phyloP scores from a whole-genome alignment of 2,113 vertebrate genomes.

The Ia io region DNA sequence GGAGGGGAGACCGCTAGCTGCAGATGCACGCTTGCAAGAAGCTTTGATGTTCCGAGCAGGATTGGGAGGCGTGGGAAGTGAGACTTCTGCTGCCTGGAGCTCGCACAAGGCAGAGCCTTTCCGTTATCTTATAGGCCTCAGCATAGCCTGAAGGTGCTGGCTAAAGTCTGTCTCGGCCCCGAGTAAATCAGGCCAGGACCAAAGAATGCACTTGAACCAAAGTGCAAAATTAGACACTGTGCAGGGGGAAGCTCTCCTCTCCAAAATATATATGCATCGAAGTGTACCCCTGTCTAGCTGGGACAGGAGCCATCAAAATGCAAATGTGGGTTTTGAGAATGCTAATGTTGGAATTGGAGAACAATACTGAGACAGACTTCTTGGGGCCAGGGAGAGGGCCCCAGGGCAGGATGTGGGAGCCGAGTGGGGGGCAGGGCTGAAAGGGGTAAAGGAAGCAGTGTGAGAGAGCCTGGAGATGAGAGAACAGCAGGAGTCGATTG shows the following conservation, averaged over 20 bases:
- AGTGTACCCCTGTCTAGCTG: slow-evolving; percentile 65
- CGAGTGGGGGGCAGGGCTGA: slow-evolving; percentile 66
- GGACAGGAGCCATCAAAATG: slow-evolving; percentile 76
- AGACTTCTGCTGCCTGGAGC: slow-evolving; percentile 60
- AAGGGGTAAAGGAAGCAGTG: slow-evolving; percentile 64
- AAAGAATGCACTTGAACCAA: slow-evolving; percentile 68
- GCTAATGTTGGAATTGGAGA: slow-evolving; percentile 71
- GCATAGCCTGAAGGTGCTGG: slow-evolving; percentile 68
- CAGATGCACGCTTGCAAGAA: slow-evolving; percentile 59
- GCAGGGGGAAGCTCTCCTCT: slow-evolving; percentile 43
- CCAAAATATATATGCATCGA: slow-evolving; percentile 66
- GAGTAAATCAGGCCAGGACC: slow-evolving; percentile 56
- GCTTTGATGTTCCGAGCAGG: slow-evolving; percentile 66
- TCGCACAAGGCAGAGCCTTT: slow-evolving; percentile 49
- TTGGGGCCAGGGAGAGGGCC: slow-evolving; percentile 63
- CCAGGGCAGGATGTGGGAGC: slow-evolving; percentile 74
- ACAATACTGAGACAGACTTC: slow-evolving; percentile 74
- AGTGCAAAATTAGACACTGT: slow-evolving; percentile 69
- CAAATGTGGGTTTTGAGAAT: slow-evolving; percentile 76
- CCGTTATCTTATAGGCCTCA: slow-evolving; percentile 48
- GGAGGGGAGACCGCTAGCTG: slow-evolving; percentile 33
- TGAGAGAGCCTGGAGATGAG: slow-evolving; percentile 36
- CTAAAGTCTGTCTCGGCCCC: slow-evolving; percentile 47
- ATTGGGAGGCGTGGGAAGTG: slow-evolving; percentile 61
- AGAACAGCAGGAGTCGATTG: slow-evolving; percentile 55